A percentile compares a stretch with the other conserved stretches of the same genome.
phyloP scores from a whole-genome alignment of 2,888 invertebrate species.

The Allolobophora icterica region DNA sequence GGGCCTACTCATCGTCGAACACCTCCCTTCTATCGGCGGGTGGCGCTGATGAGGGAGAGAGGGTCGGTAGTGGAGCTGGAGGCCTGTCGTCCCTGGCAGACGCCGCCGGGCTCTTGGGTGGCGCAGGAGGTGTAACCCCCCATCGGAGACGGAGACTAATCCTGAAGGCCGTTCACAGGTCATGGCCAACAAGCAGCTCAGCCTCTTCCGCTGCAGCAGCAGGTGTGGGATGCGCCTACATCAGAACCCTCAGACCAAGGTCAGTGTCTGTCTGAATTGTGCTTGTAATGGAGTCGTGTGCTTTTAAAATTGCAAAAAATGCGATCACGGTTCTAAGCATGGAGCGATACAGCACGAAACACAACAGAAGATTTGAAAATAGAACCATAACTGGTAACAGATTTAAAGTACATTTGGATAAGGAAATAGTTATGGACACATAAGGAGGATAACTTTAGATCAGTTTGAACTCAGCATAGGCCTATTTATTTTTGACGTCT shows the following conservation, averaged over 20 bases:
- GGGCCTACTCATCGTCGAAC: background rate
- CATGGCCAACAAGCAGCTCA: constrained; percentile 26
- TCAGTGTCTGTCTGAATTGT: background rate
- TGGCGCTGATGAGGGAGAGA: background rate
- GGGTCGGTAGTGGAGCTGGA: background rate
- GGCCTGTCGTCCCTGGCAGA: constrained; percentile 10
- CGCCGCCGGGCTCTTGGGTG: background rate
- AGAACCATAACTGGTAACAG: no score
- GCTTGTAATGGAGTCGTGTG: background rate
- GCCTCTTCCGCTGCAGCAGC: background rate
- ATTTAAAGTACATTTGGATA: no score
- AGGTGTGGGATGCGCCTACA: background rate
- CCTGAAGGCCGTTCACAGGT: constrained; percentile 26
- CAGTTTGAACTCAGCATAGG: no score
- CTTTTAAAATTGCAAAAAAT: no score
- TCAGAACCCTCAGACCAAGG: background rate
- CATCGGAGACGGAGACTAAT: background rate
- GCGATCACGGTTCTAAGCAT: no score
- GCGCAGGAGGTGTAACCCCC: background rate
- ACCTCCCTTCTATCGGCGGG: background rate
- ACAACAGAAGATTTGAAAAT: no score
- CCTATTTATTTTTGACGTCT: no score
- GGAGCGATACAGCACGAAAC: no score
- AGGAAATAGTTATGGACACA: no score
- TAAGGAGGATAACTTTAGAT: no score